These are phyloP conservation scores for Ranitomeya variabilis DNA, from an alignment of 2,113 vertebrate species.

Conservation along the genomic window DNA sequence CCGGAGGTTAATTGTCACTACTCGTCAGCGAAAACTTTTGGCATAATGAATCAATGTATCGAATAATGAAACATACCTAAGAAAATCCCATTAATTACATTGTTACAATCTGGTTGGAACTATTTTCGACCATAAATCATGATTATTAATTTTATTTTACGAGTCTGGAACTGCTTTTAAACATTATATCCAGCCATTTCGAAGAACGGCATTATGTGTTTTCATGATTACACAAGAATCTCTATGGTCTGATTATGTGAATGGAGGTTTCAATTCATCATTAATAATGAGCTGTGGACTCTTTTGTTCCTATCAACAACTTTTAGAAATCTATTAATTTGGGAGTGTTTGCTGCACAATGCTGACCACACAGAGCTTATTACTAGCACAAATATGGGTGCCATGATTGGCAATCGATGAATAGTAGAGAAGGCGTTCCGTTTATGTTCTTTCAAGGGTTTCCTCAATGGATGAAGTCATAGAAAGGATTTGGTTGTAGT, in stretches of 20 bases:
- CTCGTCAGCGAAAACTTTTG: constrained; percentile 47
- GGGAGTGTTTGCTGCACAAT: not conserved
- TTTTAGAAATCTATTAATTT: not conserved
- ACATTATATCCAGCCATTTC: not conserved
- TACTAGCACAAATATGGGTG: not conserved
- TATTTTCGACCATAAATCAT: constrained; percentile 52
- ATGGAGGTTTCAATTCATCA: not conserved
- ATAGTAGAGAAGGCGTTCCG: too few relatives aligned
- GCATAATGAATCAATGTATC: constrained; percentile 52
- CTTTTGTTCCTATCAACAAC: not conserved
- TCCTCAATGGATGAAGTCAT: not conserved
- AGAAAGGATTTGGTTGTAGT: not conserved
- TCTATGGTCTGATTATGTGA: not conserved
- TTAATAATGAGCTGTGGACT: not conserved
- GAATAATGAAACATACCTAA: constrained; percentile 29
- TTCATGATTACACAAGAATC: not conserved
- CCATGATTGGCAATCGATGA: too few relatives aligned
- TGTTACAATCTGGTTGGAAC: not conserved
- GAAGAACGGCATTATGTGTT: not conserved
- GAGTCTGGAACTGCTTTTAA: constrained; percentile 3
- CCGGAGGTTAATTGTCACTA: constrained; percentile 28
- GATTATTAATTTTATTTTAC: constrained; percentile 28
- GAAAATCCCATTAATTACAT: constrained; percentile 40
- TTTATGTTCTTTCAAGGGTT: not conserved
- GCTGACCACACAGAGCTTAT: not conserved